Evolutionary conservation across 2,888 invertebrate genomes (phyloP), one percentile per base, ranked within the genome.

Genomic region (Polia nebulosa): DNA sequence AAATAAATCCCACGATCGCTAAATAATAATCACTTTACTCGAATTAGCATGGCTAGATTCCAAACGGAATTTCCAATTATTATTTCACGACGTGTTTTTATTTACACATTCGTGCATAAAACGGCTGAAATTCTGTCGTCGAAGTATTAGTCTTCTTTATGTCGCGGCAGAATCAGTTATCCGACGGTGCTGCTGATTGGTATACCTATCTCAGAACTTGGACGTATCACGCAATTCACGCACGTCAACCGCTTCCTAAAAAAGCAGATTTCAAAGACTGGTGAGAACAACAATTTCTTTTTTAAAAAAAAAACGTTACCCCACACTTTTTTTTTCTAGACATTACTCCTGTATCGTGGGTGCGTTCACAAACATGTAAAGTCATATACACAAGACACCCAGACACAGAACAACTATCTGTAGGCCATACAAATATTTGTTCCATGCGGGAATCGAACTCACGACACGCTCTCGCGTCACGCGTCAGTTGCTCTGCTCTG

Each of bases 11-110:
- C n/a, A 59, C 17, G 22, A 68, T 25, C 32, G 15, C 59, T 45
- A 56, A 53, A 11, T 39, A 17, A 25, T 56, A 41, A 11, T 27
- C 63, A 45, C 36, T 8, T 9, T 11, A 51, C 9, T 44, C 15
- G 55, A 73, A 63, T 53, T 53, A 52, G 52, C 36, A 49, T 25
- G 2, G 11, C 7, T 4, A 29, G 6, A 58, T 41, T 53, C 27
- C 53, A 64, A 55, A 41, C 20, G 47, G 74, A 65, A 64, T 73
- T 72, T 6, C 41, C 53, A 65, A 66, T 66, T 13, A 25, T 22
- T 45, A 36, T 29, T 64, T 44, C 41, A 75, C 53, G 29, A 44
- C 20, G 25, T 32, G 9, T 17, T 70, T 44, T 59, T 55, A 76
- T 59, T 49, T 76, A 47, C 49, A 27, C 25, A 59, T 15, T 32